These are phyloP conservation scores for Trogon melanurus DNA, from an alignment of 2,113 vertebrate species.

Conservation along the genomic window DNA sequence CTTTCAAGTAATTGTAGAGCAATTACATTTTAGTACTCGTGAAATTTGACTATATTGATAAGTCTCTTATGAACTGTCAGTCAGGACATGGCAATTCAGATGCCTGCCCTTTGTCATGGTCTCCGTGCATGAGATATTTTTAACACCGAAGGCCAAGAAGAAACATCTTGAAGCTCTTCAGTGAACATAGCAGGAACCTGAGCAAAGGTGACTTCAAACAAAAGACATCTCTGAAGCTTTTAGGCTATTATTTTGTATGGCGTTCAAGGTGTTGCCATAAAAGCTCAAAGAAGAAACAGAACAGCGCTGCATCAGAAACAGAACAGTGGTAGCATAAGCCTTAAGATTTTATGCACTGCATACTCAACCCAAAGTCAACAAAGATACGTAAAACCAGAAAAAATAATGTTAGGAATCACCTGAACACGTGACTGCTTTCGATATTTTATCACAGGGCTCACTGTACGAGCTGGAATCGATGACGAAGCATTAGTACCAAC, in stretches of 20 bases:
- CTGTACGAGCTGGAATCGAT: neutral
- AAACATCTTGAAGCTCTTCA: neutral
- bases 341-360: neutral
- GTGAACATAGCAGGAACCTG: neutral
- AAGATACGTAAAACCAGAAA: neutral
- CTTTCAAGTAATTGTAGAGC: too few species aligned
- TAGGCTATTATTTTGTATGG: neutral
- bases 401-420: neutral
- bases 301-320: neutral
- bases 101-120: neutral
- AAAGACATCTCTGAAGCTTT: neutral
- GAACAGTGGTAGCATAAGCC: neutral
- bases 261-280: neutral
- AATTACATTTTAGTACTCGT: neutral
- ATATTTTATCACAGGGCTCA: neutral
- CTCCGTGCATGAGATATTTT: neutral
- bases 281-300: neutral
- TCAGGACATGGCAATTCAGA: neutral
- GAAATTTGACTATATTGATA: neutral
- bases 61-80: neutral
- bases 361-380: neutral
- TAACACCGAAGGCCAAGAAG: neutral
- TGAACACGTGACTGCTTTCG: neutral
- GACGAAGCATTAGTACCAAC: neutral
- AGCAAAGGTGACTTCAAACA: neutral